Conservation (phyloP, 2,797 vertebrate species). For the Melanotaenia pygmaea region DNA sequence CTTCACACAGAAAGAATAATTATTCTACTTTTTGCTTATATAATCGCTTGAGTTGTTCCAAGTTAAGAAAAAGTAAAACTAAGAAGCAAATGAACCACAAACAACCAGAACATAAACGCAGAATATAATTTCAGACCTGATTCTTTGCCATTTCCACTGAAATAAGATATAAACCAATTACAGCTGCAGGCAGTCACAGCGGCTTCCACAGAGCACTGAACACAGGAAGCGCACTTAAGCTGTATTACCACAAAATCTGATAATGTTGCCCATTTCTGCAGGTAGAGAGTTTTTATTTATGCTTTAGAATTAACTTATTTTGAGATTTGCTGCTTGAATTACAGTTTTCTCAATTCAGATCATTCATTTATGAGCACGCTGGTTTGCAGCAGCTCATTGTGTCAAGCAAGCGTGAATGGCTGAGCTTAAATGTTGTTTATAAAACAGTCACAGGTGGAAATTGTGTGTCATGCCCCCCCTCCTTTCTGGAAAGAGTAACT, state of each 20-base stretch:
- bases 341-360: neutral
- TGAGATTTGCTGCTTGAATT: neutral
- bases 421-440: neutral
- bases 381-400: neutral
- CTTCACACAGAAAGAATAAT: neutral
- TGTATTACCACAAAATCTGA: neutral
- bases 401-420: neutral
- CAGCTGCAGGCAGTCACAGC: neutral
- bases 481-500: neutral
- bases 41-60: neutral
- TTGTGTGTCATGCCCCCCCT: neutral
- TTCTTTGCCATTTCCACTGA: neutral
- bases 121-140: neutral
- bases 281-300: neutral
- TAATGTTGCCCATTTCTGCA: neutral
- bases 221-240: neutral
- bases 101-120: neutral
- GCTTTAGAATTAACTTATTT: neutral
- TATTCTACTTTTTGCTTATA: neutral
- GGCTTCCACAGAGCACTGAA: neutral
- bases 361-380: neutral
- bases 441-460: neutral
- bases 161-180: neutral
- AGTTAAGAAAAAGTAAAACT: neutral
- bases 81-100: neutral